These are phyloP conservation scores for Aricia artaxerxes DNA, from an alignment of 2,888 invertebrate genomes.

Conservation along the genomic window DNA sequence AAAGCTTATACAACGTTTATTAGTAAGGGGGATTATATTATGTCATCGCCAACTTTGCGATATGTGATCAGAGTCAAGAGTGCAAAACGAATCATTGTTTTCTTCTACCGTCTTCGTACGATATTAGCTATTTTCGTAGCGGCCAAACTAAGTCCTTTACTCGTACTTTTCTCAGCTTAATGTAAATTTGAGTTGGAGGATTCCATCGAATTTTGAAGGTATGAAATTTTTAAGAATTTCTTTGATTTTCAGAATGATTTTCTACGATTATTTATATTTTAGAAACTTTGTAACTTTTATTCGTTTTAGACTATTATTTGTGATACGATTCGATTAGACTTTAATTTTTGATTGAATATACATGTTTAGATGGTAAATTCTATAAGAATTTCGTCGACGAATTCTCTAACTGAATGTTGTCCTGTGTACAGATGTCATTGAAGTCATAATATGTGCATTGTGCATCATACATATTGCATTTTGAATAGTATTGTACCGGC, in stretches of 20 bases:
- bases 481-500: constrained; percentile 69
- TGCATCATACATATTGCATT: constrained; percentile 63
- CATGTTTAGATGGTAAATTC: constrained; percentile 17
- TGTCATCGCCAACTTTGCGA: constrained; percentile 42
- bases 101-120: background rate
- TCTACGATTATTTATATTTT: background rate
- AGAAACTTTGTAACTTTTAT: background rate
- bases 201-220: constrained; percentile 6
- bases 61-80: constrained; percentile 38
- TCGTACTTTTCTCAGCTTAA: constrained; percentile 16
- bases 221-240: background rate
- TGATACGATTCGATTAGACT: constrained; percentile 18
- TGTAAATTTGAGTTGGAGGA: constrained; percentile 23
- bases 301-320: constrained; percentile 22
- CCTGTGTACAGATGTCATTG: constrained; percentile 71
- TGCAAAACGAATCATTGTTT: constrained; percentile 31
- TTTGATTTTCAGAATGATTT: background rate
- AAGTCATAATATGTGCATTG: constrained; percentile 60
- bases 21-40: constrained; percentile 40
- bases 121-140: constrained; percentile 21
- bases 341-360: constrained; percentile 18
- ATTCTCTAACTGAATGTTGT: constrained; percentile 41
- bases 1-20: too few species aligned
- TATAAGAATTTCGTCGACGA: constrained; percentile 21
- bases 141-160: constrained; percentile 24